Conservation (phyloP, 1,140 invertebrate genomes). For the Sitodiplosis mosellana region DNA sequence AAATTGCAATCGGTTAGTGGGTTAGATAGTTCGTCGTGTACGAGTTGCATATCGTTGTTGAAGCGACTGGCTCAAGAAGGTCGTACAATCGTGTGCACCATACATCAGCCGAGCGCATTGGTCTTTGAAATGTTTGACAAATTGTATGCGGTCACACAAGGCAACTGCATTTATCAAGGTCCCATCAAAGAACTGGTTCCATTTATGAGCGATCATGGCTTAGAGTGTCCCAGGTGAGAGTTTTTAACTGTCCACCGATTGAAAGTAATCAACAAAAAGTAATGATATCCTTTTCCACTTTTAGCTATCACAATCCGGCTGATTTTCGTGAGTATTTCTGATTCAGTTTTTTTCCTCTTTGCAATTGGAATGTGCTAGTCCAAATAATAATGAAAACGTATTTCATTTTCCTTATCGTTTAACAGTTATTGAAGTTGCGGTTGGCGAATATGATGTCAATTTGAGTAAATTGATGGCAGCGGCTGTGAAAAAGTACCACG, state of each 20-base stretch:
- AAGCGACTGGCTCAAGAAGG: constrained; percentile 61
- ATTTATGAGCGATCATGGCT: constrained; percentile 57
- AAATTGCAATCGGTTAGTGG: constrained; percentile 38
- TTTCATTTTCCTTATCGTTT: constrained; percentile 20
- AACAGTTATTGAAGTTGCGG: constrained; percentile 61
- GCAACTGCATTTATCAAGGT: constrained; percentile 79
- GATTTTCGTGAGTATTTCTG: constrained; percentile 41
- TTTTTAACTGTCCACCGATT: no score
- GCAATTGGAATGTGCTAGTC: no score
- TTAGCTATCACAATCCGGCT: constrained; percentile 90
- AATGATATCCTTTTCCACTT: no score
- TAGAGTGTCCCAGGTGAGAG: constrained; percentile 74
- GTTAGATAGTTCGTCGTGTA: constrained; percentile 67
- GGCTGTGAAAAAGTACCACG: constrained; percentile 32
- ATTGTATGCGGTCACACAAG: constrained; percentile 73
- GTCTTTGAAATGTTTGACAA: constrained; percentile 94
- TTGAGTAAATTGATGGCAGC: constrained; percentile 33
- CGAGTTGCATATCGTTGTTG: constrained; percentile 57
- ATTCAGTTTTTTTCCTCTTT: no score
- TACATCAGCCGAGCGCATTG: constrained; percentile 89
- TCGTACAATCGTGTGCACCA: constrained; percentile 70
- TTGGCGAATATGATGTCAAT: constrained; percentile 51
- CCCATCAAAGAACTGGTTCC: constrained; percentile 52
- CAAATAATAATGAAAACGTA: no score
- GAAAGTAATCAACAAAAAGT: no score